phyloP scores from a whole-genome alignment of 1,140 invertebrate species.

The Drosophila fuyamai region DNA sequence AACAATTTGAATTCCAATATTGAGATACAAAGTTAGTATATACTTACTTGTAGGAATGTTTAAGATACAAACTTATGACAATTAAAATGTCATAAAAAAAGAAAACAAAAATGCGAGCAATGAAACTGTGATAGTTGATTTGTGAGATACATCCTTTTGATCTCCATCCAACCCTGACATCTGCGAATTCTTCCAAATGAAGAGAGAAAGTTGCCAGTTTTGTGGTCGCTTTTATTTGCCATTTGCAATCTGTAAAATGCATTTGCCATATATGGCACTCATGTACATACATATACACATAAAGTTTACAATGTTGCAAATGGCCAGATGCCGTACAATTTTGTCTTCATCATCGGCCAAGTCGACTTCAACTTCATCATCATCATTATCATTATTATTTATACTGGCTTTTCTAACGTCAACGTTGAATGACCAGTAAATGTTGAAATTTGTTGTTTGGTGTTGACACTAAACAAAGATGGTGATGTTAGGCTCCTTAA shows the following conservation, averaged over 20 bases:
- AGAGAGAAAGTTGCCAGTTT: constrained; percentile 23
- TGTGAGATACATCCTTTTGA: constrained; percentile 13
- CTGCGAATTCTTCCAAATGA: constrained; percentile 20
- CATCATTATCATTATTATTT: constrained; percentile 13
- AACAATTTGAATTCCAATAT: too few species aligned
- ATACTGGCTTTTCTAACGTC: constrained; percentile 12
- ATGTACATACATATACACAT: constrained; percentile 1
- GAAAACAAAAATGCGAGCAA: background rate
- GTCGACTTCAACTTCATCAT: constrained; percentile 27
- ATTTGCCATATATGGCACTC: constrained; percentile 27
- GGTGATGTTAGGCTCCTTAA: too few species aligned
- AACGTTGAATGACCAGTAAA: constrained; percentile 30
- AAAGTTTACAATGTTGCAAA: constrained; percentile 38
- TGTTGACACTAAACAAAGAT: too few species aligned
- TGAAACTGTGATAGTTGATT: background rate
- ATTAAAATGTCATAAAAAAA: too few species aligned
- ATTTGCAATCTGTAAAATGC: constrained; percentile 47
- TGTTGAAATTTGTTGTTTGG: constrained; percentile 16
- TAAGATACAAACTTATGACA: too few species aligned
- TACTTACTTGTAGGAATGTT: too few species aligned
- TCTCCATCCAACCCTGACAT: constrained; percentile 8
- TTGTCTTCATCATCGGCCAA: constrained; percentile 30
- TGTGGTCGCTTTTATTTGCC: constrained; percentile 39
- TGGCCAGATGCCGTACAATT: constrained; percentile 45
- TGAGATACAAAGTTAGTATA: too few species aligned